These are phyloP conservation scores for Pardosa pseudoannulata DNA, from an alignment of 2,888 invertebrate genomes.

Conservation along the genomic window DNA sequence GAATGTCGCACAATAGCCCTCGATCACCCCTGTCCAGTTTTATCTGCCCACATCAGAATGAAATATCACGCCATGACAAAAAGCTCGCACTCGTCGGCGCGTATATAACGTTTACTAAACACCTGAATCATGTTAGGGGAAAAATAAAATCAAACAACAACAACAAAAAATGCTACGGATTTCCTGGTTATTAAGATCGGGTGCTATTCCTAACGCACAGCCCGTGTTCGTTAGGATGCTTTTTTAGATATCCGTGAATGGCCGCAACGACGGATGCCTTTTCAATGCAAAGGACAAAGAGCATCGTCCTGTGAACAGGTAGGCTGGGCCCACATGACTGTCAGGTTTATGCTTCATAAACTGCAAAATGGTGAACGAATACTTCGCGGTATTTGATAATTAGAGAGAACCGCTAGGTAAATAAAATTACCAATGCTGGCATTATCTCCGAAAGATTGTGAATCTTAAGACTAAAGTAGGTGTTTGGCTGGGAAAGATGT, in stretches of 20 bases:
- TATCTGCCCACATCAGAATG: background rate
- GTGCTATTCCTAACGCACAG: constrained; percentile 6
- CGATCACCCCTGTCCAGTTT: background rate
- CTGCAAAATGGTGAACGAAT: too few species aligned
- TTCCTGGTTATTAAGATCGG: constrained; percentile 4
- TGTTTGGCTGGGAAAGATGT: too few species aligned
- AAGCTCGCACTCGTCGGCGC: background rate
- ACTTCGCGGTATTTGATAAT: too few species aligned
- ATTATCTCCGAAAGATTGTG: too few species aligned
- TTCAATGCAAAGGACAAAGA: constrained; percentile 9
- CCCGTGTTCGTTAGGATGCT: background rate
- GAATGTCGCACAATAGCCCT: too few species aligned
- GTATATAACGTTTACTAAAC: background rate
- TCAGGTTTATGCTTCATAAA: background rate
- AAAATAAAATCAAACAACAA: background rate
- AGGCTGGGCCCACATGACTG: background rate
- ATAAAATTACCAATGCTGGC: too few species aligned
- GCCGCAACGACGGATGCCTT: background rate
- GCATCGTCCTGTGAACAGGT: constrained; percentile 12
- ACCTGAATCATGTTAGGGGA: background rate
- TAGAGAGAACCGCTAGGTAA: too few species aligned
- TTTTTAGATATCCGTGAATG: constrained; percentile 1
- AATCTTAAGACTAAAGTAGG: too few species aligned
- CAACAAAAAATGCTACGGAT: constrained; percentile 7
- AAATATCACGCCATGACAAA: background rate